Evolutionary conservation across 1,140 invertebrate species (phyloP), one percentile per base, ranked within the genome.

Genomic region (Ericerus pela): DNA sequence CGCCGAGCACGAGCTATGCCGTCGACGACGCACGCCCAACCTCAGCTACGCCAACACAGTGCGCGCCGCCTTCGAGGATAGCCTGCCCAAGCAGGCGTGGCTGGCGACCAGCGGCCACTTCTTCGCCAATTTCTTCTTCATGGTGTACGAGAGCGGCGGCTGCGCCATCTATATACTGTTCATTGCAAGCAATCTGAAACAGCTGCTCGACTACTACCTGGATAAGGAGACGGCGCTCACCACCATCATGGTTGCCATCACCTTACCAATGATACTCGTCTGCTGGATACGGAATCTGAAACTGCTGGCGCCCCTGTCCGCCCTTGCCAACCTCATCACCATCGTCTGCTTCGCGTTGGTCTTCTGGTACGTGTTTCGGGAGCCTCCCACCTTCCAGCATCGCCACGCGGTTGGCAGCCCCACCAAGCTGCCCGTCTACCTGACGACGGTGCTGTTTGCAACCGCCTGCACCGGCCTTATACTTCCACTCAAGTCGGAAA

Each of bases 161-260:
- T 90, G 88, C 65, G 88, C 85, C 69, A 86, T 91, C 2, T 93
- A 93, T 66, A 78, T 87, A 22, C 80, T 92, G 0, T 92, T 93
- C 66, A 81, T 92, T 51, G 76, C 84, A 0, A 76, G 75, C 18
- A 91, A 83, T 67, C 69, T 85, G 11, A 72, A 80, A 24, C 67
- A 73, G 59, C 73, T 82, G 2, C 61, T 73, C 1, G 73, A 73
- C 30, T 64, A 74, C 6, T 74, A 79, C 56, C 70, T 68, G 26
- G 64, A 62, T 6, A 37, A 61, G 1, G 57, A 70, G 18, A 62
- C 69, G 2, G 63, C 67, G 2, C 62, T 75, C 0, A 63, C 70
- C 30, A 67, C 74, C 36, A 75, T 78, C 59, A 78, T 79, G 70
- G 58, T 74, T 1, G 71, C 75, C 28, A 61, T 83, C 1, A 72